These are phyloP conservation scores for Sebastes miniatus DNA, from an alignment of 2,797 vertebrate genomes.

Conservation along the genomic window DNA sequence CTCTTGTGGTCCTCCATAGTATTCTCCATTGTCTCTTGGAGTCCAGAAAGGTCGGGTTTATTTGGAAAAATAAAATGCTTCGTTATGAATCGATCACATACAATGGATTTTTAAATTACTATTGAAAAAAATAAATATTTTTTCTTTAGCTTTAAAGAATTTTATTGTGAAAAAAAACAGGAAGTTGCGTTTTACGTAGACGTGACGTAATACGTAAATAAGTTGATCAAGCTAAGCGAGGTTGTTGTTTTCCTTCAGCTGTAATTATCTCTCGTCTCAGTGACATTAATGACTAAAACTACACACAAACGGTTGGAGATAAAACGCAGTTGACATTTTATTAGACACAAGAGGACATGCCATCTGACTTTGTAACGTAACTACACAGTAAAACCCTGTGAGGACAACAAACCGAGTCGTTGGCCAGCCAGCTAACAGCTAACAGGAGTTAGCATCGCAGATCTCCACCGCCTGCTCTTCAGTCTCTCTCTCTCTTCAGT, in stretches of 20 bases:
- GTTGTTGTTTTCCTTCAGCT: slow-evolving; percentile 48
- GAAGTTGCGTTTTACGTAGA: slow-evolving; percentile 41
- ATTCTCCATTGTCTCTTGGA: too few relatives aligned
- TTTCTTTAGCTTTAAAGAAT: too few relatives aligned
- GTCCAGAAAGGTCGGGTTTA: too few relatives aligned
- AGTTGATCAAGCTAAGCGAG: slow-evolving; percentile 50
- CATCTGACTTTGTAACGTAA: slow-evolving; percentile 42
- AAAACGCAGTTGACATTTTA: not conserved
- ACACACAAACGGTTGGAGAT: not conserved
- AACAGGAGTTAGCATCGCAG: not conserved
- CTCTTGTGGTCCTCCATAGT: too few relatives aligned
- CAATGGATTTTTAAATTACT: too few relatives aligned
- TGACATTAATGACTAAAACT: not conserved
- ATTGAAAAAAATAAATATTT: not conserved
- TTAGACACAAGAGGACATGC: not conserved
- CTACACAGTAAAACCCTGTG: slow-evolving; percentile 7
- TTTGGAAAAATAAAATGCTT: too few relatives aligned
- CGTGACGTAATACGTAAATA: slow-evolving; percentile 69
- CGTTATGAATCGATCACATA: too few relatives aligned
- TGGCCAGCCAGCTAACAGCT: not conserved
- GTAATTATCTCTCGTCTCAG: not conserved
- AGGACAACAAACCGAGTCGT: slow-evolving; percentile 30
- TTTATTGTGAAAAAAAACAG: not conserved
- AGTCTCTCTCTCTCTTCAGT: not conserved
- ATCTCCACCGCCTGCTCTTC: slow-evolving; percentile 3